Evolutionary conservation across 1,140 invertebrate genomes (phyloP), one percentile per base, ranked within the genome.

Genomic region (Hycleus cichorii): DNA sequence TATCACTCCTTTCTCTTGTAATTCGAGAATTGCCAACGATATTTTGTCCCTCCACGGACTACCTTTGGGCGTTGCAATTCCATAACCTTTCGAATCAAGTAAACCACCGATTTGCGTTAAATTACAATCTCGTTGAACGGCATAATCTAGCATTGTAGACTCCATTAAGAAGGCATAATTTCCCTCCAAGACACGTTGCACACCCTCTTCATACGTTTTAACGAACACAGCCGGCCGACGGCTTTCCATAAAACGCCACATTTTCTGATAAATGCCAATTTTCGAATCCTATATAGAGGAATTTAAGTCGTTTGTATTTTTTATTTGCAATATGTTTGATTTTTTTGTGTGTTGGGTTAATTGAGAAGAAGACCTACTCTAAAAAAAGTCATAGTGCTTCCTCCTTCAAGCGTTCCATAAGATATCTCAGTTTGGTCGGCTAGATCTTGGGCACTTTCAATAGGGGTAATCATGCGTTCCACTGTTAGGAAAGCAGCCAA

Each of bases 1-100:
- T 66, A 97, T 95, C 55, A 88, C 87, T 2, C 94, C 94, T 70
- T 94, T 95, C 75, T 97, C 95, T 74, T 97, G 95, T 1, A 97
- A 81, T 69, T 97, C 92, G 39, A 98, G 78, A 67, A 98, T 96
- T 3, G 92, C 93, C 59, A 97, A 78, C 0, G 95, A 97, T 65
- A 98, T 90, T 74, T 92, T 93, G 75, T 98, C 94, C 27, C 93
- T 78, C 89, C 94, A 97, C 0, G 91, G 92, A 9, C 93, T 96
- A 72, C 89, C 90, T 76, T 89, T 92, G 44, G 88, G 89, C 0
- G 90, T 93, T 0, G 90, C 91, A 60, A 94, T 93, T 9, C 91
- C 91, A 69, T 93, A 94, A 49, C 82, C 81, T 54, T 69, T 64
- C 12, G 50, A 54, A 48, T 83, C 94, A 10, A 97, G 74, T 39